Evolutionary conservation across 37 sponge, comb jelly and placozoan genomes (phyloP), one percentile per base, ranked within the genome.

Genomic region (Corticium candelabrum): DNA sequence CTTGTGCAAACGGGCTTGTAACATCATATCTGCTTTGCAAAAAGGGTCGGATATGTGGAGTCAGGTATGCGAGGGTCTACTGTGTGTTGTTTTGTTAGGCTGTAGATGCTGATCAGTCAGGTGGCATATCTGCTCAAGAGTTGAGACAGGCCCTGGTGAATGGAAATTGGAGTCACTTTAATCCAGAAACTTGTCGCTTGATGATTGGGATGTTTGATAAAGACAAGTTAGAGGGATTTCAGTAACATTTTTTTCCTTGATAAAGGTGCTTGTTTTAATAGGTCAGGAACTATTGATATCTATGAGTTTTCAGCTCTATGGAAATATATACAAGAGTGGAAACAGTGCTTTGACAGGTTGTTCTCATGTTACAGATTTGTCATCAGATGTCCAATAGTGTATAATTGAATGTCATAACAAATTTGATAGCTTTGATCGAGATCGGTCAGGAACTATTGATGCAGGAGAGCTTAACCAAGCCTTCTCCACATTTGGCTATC

Each of bases 281-380:
- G 89, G 40, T 82, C 85, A 83, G 95, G 95, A 5, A 83, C 91
- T 7, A 94, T 94, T 84, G 95, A 94, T 73, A 62, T 94, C 0
- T 32, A 86, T 34, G 95, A 94, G 77, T 94, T 94, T 88, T 84
- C 82, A 15, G 70, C 87, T 5, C 85, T 94, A 29, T 91, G 91
- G 95, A 88, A 94, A 75, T 94, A 94, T 69, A 78, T 94, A 0
- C 85, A 94, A 57, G 91, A 94, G 50, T 94, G 95, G 95, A 84
- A 83, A 30, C 40, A 74, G 3, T 94, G 95, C 57, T 94, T 94
- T 86, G 89, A 94, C 37, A 88, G 82, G 93, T 92, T 39, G 11
- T 84, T 77, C 5, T 34, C 3, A 11, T 43, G 11, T 11, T 43
- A 43, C 56, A 21, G 56, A 21, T 5, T 43, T 21, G 5, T 11